Evolutionary conservation across 2,888 invertebrate species (phyloP).

Genomic region (Xestoiulus laeticollis): DNA sequence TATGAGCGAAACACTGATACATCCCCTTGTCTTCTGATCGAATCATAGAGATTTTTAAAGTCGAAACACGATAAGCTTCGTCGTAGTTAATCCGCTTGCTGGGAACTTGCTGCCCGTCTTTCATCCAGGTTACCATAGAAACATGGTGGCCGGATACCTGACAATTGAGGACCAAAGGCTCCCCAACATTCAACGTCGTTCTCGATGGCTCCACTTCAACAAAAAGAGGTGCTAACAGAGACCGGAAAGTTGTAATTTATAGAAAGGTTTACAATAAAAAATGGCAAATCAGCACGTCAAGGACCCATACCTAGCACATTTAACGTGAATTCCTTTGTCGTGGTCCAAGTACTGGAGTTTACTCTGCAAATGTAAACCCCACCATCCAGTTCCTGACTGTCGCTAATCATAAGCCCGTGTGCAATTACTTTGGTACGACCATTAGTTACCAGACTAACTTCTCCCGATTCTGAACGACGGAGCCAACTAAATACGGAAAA

Average conservation of each 20-base stretch:
- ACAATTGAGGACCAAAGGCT: conserved; percentile 41
- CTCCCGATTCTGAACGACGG: background rate
- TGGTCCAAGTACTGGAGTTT: conserved; percentile 51
- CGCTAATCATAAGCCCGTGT: conserved; percentile 41
- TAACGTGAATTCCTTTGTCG: conserved; percentile 44
- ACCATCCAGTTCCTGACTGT: background rate
- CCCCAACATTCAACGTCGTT: conserved; percentile 46
- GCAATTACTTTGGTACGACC: conserved; percentile 29
- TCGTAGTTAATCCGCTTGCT: background rate
- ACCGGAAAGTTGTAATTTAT: background rate
- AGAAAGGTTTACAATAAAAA: background rate
- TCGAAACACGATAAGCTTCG: background rate
- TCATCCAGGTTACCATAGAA: conserved; percentile 48
- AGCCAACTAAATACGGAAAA: conserved; percentile 38
- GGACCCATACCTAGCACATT: background rate
- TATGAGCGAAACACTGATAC: conserved; percentile 52
- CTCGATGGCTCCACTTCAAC: conserved; percentile 42
- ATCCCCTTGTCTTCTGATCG: conserved; percentile 48
- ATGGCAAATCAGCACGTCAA: too few species aligned
- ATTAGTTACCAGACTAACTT: background rate
- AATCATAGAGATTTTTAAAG: background rate
- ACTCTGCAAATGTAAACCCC: conserved; percentile 49
- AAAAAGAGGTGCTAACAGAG: conserved; percentile 18
- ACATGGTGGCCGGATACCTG: conserved; percentile 41
- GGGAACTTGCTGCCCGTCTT: conserved; percentile 44